These are phyloP conservation scores for Kryptolebias ocellatus DNA, from an alignment of 2,797 vertebrate species.

Conservation along the genomic window DNA sequence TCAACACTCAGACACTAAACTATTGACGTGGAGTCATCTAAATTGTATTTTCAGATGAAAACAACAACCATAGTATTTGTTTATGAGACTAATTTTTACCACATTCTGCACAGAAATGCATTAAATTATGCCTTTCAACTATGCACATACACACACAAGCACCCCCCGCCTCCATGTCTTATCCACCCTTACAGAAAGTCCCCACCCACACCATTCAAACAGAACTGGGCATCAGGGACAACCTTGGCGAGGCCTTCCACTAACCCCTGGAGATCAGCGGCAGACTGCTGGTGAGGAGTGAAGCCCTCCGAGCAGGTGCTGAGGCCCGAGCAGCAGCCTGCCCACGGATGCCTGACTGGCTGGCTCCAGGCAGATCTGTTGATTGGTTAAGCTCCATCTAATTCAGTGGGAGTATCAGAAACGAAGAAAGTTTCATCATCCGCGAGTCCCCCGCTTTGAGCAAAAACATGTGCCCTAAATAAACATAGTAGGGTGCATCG, in stretches of 20 bases:
- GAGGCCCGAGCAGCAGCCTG: constrained; percentile 27
- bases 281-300: constrained; percentile 73
- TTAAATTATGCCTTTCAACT: constrained; percentile 5
- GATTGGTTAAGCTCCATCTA: constrained; percentile 63
- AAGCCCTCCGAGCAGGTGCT: constrained; percentile 73
- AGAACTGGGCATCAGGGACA: constrained; percentile 56
- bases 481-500: constrained; percentile 45
- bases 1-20: constrained; percentile 18
- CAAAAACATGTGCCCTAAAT: constrained; percentile 49
- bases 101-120: too few species aligned
- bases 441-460: constrained; percentile 48
- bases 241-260: constrained; percentile 57
- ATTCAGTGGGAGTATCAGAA: constrained; percentile 50
- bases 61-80: background rate
- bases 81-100: background rate
- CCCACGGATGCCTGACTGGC: constrained; percentile 49
- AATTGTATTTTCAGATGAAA: background rate
- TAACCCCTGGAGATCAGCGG: constrained; percentile 68
- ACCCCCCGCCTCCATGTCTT: constrained; percentile 26
- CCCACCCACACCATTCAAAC: constrained; percentile 61
- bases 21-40: background rate
- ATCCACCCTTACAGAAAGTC: constrained; percentile 63
- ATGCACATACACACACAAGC: constrained; percentile 7
- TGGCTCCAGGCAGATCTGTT: constrained; percentile 57
- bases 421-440: constrained; percentile 57